Base-by-base conservation (phyloP, 53 echinoderm and acorn worm genomes). In the Holothuria scabra region DNA sequence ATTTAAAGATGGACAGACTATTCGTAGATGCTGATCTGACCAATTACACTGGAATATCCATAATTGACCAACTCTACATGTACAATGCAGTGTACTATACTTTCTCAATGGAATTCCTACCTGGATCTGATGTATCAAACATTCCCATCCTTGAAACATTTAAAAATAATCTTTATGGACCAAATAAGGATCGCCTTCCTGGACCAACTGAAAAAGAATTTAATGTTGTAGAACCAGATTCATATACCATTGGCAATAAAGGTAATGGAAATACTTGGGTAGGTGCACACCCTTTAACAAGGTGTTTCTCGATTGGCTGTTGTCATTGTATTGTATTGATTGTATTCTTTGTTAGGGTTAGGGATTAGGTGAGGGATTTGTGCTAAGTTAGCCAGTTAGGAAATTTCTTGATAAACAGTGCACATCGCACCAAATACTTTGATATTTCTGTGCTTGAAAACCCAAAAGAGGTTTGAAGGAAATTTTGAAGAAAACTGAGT, bases 91-190 rank as follows among this genome's bases (percentile, higher is more conserved):
- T 69, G 0, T 69, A 18, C 10, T 69, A 69, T 20, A 69, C 69
- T 21, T 69, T 69, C 38, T 30, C 76, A 0, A 46, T 76, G 56
- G 76, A 76, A 19, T 76, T 76, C 30, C 25, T n/a, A 48, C 76
- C 76, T 24, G 76, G 76, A 3, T 56, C 76, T 2, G 20, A 55
- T 29, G 46, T 30, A 49, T 24, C 23, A 10, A n/a, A 76, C 5
- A 49, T 76, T 0, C 29, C 44, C 0, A 5, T 76, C 12, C 55
- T 55, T 10, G 76, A 76, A 20, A 30, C 30, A 13, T 76, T 76
- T 26, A 22, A 46, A 16, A 14, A 19, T 11, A 26, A 1, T 30
- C 55, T 76, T 3, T 24, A 3, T 44, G 76, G 76, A 29, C 44
- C 24, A 25, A 12, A 52, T 76, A 76, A 76, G 24, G 23, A 76